phyloP scores from a whole-genome alignment of 2,797 vertebrate genomes.

The Sciurus carolinensis region DNA sequence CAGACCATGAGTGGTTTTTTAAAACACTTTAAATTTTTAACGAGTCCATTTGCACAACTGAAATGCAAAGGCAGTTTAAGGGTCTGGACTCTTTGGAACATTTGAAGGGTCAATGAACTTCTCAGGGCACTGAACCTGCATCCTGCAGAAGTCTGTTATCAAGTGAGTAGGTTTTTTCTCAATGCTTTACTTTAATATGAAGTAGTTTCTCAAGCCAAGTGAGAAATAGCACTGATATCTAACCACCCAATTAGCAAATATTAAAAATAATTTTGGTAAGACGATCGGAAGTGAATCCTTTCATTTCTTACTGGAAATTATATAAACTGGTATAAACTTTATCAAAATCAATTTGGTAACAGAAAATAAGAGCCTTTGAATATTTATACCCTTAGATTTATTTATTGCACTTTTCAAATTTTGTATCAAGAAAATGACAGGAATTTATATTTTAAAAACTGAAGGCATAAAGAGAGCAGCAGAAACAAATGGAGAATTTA shows the following conservation, averaged over 20 bases:
- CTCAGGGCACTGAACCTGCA: background rate
- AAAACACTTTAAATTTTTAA: conserved; percentile 25
- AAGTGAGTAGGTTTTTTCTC: background rate
- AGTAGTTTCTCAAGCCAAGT: background rate
- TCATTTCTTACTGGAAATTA: background rate
- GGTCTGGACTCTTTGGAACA: background rate
- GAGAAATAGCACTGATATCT: background rate
- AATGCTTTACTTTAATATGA: background rate
- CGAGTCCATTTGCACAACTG: conserved; percentile 12
- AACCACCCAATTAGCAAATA: conserved; percentile 14
- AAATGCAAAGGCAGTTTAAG: conserved; percentile 9
- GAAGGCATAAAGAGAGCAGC: background rate
- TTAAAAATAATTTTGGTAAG: conserved; percentile 24
- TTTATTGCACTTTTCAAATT: background rate
- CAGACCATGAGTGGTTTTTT: background rate
- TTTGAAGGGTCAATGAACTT: conserved; percentile 60
- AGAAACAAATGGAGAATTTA: conserved; percentile 4
- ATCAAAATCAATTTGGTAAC: conserved; percentile 39
- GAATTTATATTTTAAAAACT: background rate
- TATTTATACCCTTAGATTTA: background rate
- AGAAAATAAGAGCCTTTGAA: background rate
- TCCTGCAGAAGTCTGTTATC: background rate
- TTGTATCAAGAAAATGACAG: background rate
- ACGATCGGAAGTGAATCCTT: background rate
- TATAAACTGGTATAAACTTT: background rate